Conservation (phyloP, 23 tunicate species). For the Halocynthia roretzi region DNA sequence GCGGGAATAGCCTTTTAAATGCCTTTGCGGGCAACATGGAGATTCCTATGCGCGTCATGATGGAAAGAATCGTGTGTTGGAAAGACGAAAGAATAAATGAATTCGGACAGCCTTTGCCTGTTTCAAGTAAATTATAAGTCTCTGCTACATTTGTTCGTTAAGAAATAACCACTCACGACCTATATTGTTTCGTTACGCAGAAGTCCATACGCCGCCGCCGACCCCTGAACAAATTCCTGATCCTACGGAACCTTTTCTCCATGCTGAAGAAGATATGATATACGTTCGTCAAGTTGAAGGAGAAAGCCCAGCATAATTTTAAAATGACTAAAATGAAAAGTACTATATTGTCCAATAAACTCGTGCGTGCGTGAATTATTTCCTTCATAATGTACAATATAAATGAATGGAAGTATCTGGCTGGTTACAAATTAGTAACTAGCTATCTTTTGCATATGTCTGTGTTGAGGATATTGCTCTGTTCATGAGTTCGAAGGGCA, state of each 20-base stretch:
- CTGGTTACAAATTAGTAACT: too few species aligned
- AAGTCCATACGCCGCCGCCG: conserved; percentile 24
- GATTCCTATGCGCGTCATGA: conserved; percentile 37
- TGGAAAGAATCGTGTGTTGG: conserved; percentile 61
- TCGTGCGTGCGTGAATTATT: neutral
- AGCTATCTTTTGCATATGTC: too few species aligned
- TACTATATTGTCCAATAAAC: neutral
- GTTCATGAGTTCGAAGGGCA: too few species aligned
- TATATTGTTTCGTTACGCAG: neutral
- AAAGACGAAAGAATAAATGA: conserved; percentile 45
- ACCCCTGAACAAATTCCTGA: conserved; percentile 46
- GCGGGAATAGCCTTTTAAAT: conserved; percentile 51
- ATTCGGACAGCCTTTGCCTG: conserved; percentile 42
- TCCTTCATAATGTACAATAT: too few species aligned
- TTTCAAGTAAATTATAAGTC: neutral
- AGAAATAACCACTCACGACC: neutral
- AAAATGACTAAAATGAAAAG: too few species aligned
- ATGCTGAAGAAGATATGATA: conserved; percentile 1
- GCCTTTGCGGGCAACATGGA: conserved; percentile 59
- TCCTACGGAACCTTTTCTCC: conserved; percentile 50
- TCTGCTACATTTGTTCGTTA: neutral
- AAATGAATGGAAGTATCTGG: too few species aligned
- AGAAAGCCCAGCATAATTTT: too few species aligned
- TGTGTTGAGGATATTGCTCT: too few species aligned
- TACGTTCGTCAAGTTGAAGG: too few species aligned